These are phyloP conservation scores for Epirrhoe tristata DNA, from an alignment of 2,888 invertebrate genomes.

Conservation along the genomic window DNA sequence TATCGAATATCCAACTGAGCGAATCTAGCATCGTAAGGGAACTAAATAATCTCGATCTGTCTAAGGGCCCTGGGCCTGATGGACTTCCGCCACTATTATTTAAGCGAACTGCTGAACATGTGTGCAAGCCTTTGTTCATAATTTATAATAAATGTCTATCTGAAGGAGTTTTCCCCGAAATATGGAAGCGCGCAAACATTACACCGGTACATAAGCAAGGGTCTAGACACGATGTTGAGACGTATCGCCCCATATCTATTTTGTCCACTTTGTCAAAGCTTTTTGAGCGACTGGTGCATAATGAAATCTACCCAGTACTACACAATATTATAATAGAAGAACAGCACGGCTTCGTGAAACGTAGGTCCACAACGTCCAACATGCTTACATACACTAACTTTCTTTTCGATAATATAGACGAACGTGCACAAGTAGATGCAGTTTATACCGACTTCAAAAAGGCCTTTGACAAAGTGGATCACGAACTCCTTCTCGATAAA, in stretches of 20 bases:
- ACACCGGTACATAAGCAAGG: conserved; percentile 8
- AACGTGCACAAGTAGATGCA: conserved; percentile 25
- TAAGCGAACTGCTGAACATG: too few species aligned
- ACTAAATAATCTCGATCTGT: too few species aligned
- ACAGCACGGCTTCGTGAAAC: conserved; percentile 44
- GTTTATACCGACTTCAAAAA: conserved; percentile 30
- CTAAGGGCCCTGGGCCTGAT: too few species aligned
- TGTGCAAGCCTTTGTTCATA: too few species aligned
- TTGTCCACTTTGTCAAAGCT: conserved; percentile 35
- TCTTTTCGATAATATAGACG: not conserved
- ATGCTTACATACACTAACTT: too few species aligned
- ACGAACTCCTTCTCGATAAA: conserved; percentile 21
- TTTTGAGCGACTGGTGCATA: conserved; percentile 38
- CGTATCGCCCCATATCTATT: conserved; percentile 36
- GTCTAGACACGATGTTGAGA: conserved; percentile 6
- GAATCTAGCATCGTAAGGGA: too few species aligned
- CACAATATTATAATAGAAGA: conserved; percentile 33
- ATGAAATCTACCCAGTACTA: conserved; percentile 31
- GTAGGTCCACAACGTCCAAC: too few species aligned
- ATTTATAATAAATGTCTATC: not conserved
- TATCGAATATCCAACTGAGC: too few species aligned
- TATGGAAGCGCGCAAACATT: conserved; percentile 6
- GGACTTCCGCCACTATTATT: too few species aligned
- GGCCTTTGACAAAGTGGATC: conserved; percentile 32
- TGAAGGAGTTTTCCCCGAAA: conserved; percentile 4